Conservation (phyloP, 92 coral and sea anemone genomes). For the Siderastrea siderea region DNA sequence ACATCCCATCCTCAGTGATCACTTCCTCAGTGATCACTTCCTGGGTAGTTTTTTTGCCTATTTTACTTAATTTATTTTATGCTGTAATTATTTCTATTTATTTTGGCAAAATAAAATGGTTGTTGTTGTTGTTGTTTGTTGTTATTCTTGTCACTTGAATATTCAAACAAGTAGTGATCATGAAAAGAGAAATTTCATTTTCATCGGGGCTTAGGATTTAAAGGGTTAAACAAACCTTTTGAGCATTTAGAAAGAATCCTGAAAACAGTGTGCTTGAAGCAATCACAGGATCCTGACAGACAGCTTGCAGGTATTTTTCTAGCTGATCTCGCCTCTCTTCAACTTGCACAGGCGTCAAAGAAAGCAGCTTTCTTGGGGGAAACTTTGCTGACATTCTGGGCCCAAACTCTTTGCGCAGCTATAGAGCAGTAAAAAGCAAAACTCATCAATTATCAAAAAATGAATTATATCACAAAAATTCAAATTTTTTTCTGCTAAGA, state of each 20-base stretch:
- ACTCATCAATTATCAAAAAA: neutral
- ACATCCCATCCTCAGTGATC: no score
- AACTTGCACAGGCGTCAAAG: constrained; percentile 83
- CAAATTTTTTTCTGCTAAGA: no score
- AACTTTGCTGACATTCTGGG: constrained; percentile 78
- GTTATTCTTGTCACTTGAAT: no score
- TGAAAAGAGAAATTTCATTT: no score
- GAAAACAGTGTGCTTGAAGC: constrained; percentile 70
- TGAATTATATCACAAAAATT: neutral
- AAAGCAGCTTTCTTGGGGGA: constrained; percentile 88
- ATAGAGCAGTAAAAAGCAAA: neutral
- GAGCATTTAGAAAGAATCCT: constrained; percentile 85
- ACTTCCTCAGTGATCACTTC: no score
- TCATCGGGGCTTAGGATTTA: no score
- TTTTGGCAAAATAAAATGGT: no score
- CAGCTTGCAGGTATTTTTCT: constrained; percentile 86
- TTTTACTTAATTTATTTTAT: no score
- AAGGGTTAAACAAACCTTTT: constrained; percentile 75
- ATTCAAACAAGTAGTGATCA: no score
- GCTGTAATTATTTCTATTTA: no score
- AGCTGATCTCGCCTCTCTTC: constrained; percentile 92
- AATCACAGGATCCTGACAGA: constrained; percentile 90
- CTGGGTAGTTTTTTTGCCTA: no score
- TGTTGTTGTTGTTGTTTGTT: no score
- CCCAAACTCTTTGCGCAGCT: constrained; percentile 93